These are phyloP conservation scores for Talpa occidentalis DNA, from an alignment of 2,113 vertebrate species.

Conservation along the genomic window DNA sequence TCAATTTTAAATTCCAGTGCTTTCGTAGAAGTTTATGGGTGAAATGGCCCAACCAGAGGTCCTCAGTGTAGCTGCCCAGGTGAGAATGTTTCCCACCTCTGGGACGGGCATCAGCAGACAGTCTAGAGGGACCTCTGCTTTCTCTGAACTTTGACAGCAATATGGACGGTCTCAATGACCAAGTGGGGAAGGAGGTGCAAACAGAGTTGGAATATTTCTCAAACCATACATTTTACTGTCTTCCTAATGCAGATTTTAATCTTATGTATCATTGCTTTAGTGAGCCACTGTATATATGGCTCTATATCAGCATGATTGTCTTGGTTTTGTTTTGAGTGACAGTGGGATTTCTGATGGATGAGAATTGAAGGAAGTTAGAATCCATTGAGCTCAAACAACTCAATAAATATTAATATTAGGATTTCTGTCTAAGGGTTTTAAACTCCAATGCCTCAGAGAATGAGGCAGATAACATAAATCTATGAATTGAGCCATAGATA, in stretches of 20 bases:
- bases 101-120: not conserved
- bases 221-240: not conserved
- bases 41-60: not conserved
- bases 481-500: not conserved
- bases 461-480: not conserved
- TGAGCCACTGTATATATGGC: not conserved
- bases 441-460: not conserved
- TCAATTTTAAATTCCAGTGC: slow-evolving; percentile 68
- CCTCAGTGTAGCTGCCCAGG: not conserved
- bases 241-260: not conserved
- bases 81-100: not conserved
- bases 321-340: not conserved
- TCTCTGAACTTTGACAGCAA: not conserved
- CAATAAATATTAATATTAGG: not conserved
- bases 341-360: not conserved
- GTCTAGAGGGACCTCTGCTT: not conserved
- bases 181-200: not conserved
- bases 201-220: not conserved
- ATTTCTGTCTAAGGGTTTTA: not conserved
- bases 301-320: not conserved
- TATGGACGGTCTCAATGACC: not conserved
- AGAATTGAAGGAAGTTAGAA: not conserved
- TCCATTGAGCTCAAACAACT: not conserved
- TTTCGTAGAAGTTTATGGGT: slow-evolving; percentile 47
- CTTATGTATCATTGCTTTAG: not conserved